Conservation (phyloP, 2,113 vertebrate genomes). For the Tenrec ecaudatus region DNA sequence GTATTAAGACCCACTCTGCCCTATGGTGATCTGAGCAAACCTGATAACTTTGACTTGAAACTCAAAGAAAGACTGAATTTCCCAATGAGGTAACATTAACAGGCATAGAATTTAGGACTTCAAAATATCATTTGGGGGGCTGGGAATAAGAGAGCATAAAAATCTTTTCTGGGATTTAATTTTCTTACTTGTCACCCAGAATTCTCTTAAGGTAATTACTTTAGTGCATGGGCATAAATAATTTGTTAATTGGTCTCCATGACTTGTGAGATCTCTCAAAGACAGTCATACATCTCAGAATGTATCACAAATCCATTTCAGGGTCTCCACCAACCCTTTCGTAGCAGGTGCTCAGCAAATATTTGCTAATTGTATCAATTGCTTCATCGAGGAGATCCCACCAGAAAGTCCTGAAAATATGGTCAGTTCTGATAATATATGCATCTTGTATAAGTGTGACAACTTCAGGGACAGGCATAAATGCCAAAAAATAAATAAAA, state of each 20-base stretch:
- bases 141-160: background rate
- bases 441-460: constrained; percentile 63
- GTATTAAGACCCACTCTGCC: background rate
- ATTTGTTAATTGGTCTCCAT: background rate
- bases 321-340: background rate
- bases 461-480: constrained; percentile 55
- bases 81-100: background rate
- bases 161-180: background rate
- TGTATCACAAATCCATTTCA: background rate
- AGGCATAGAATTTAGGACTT: background rate
- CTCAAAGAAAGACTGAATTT: background rate
- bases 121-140: too few relatives aligned
- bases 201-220: background rate
- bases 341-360: background rate
- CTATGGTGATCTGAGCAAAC: too few relatives aligned
- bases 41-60: background rate
- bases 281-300: too few relatives aligned
- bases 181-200: background rate
- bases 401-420: constrained; percentile 53
- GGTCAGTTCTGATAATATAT: constrained; percentile 55
- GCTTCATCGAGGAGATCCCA: background rate
- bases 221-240: background rate
- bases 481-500: background rate
- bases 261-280: background rate
- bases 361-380: background rate